Evolutionary conservation across 2,888 invertebrate species (phyloP), one percentile per base, ranked within the genome.

Genomic region (Pristionchus mayeri): DNA sequence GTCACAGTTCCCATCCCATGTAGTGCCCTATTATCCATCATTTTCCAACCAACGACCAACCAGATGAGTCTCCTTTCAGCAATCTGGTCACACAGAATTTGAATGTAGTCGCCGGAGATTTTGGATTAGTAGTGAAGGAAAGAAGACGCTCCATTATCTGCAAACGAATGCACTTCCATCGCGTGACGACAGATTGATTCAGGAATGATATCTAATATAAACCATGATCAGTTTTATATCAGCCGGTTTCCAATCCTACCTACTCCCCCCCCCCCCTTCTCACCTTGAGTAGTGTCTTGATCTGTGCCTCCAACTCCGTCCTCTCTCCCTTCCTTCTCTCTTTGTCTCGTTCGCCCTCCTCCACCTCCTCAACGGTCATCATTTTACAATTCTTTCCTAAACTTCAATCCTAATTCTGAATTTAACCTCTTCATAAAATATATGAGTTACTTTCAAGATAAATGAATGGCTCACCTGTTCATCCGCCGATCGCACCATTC

Each of bases 281-380:
- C 18, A 84, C 84, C 54, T 75, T 71, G n/a, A 84, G 13, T 21
- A 84, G 30, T 37, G 54, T 44, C 75, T 84, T 84, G n/a, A 40
- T 54, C 84, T 84, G 84, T 21, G 57, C 37, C 75, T 84, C 84
- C 50, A 84, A 24, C 44, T 84, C 84, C 40, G 40, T 16, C 40
- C 57, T 34, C n/a, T 57, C 54, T 24, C 7, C 80, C 80, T 80
- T 80, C 57, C 54, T 54, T 24, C n/a, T 75, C 37, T 84, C 44
- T 18, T 52, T 50, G 50, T 84, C 75, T 18, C 37, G 27, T 30
- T 84, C 54, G 60, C 7, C 84, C 9, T 40, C 75, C 34, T 54
- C 75, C 9, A 52, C 71, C 4, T 57, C 44, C 84, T 54, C 40
- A 7, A 71, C n/a, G n/a, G 60, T 6, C 0, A n/a, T n/a, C n/a